Evolutionary conservation across 2,888 invertebrate species (phyloP), one percentile per base, ranked within the genome.

Genomic region (Eupithecia insigniata): DNA sequence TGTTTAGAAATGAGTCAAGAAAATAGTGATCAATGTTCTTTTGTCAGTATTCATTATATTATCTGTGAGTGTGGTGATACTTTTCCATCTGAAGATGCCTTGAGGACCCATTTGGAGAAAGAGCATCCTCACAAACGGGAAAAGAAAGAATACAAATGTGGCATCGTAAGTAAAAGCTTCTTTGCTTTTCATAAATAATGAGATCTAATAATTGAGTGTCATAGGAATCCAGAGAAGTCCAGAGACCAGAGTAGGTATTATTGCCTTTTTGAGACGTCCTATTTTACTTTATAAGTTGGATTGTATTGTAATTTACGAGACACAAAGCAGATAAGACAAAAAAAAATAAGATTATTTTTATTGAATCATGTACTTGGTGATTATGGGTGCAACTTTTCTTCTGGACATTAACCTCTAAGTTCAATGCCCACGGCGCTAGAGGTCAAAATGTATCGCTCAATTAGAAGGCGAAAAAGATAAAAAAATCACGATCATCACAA

Each of bases 21-120:
- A 75, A 77, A 76, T 67, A 85, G 34, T 39, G 68, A 66, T 69
- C 84, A 84, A 1, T 36, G 88, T 82, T 88, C 90, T 32, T 89
- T 90, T 78, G 90, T 91, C 75, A 89, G 89, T 82, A 88, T 88
- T 75, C 88, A 91, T 74, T 91, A 90, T 83, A 90, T 90, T 85
- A 90, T 91, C 89, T 90, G 90, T 88, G 89, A 90, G 75, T 91
- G 91, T 60, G 91, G 90, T 0, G 88, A 90, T 76, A 90, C 87
- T 26, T 91, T 90, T 82, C 87, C 89, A 0, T 85, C 86, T 0
- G 90, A 90, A 69, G 88, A 89, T 26, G 85, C 82, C 3, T 73
- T 91, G 67, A 87, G 83, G 72, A 74, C 68, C 0, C 91, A 91
- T 80, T 79, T 90, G 71, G 88, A 88, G 28, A 82, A 72, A 58